Evolutionary conservation across 2,113 vertebrate species (phyloP).

Genomic region (Lycaon pictus): DNA sequence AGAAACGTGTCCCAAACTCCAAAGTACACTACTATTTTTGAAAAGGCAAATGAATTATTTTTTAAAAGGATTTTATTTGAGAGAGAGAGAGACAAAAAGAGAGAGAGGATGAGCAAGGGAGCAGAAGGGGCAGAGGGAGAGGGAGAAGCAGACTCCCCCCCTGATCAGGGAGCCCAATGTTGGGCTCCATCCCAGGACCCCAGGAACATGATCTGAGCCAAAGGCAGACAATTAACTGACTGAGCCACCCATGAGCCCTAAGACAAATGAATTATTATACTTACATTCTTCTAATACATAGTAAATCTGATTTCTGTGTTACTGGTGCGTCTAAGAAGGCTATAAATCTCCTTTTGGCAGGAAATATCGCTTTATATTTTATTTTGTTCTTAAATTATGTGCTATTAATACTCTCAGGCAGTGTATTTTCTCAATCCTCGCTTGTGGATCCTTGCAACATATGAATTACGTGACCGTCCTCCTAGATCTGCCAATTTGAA

Average conservation of each 20-base stretch:
- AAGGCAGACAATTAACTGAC: neutral
- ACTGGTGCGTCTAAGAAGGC: slow-evolving; percentile 20
- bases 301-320: slow-evolving; percentile 37
- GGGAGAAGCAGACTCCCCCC: neutral
- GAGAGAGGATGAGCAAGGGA: neutral
- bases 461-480: slow-evolving; percentile 8
- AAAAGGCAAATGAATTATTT: slow-evolving; percentile 60
- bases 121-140: neutral
- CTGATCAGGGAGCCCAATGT: neutral
- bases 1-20: neutral
- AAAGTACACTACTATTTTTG: slow-evolving; percentile 15
- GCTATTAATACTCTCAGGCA: slow-evolving; percentile 34
- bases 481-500: slow-evolving; percentile 27
- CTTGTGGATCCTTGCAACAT: neutral
- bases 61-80: neutral
- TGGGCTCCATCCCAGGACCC: neutral
- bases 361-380: slow-evolving; percentile 33
- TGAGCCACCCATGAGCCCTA: neutral
- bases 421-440: neutral
- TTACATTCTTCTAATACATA: slow-evolving; percentile 47
- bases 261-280: slow-evolving; percentile 43
- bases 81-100: neutral
- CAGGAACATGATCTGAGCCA: neutral
- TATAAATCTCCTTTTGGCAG: slow-evolving; percentile 51
- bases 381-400: slow-evolving; percentile 57